Base-by-base conservation (phyloP, 2,113 vertebrate species). In the Clarias macrocephalus region DNA sequence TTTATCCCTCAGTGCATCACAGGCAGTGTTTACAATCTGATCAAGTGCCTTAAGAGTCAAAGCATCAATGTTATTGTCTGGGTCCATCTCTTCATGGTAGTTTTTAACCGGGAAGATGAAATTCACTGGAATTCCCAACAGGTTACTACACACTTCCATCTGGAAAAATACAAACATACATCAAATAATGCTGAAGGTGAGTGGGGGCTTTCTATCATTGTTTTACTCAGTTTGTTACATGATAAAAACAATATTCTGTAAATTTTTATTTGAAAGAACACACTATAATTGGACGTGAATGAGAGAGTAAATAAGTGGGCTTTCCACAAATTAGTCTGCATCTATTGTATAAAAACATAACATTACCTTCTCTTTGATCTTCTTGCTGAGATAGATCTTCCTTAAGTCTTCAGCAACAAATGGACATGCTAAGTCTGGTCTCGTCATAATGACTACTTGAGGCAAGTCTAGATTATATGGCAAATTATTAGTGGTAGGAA, bases 11-110 rank as follows among this genome's bases (percentile, higher is more conserved):
- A 86, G 56, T 79, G 37, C 23, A 30, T 76, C 75, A 48, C 33
- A 62, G 30, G 21, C 59, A 52, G 15, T 28, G 82, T 66, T 60
- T 56, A 86, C 84, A 86, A 76, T 87, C 54, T 87, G 80, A 3
- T 87, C 54, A 42, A 87, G n/a, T 42, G 79, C 85, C 63, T 82
- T 82, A 2, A 87, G 33, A 73, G 73, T 82, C 66, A 87, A 66
- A 62, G 28, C 33, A 63, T 87, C 33, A 19, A 56, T 12, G 25
- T 75, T 15, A 65, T 76, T 21, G 0, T 56, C 52, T 30, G 60
- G 65, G 37, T 85, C 72, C n/a, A 75, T 70, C 48, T 70, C 21
- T 57, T 76, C 25, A 60, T 62, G 84, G 37, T 28, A n/a, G 30
- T 33, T 48, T 54, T 37, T 73, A 23, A 48, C 52, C 13, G 21